Percentiles rank a stretch among this genome's conserved stretches.
Evolutionary conservation across 2,113 vertebrate species (phyloP).

Genomic region (Clinocottus analis): DNA sequence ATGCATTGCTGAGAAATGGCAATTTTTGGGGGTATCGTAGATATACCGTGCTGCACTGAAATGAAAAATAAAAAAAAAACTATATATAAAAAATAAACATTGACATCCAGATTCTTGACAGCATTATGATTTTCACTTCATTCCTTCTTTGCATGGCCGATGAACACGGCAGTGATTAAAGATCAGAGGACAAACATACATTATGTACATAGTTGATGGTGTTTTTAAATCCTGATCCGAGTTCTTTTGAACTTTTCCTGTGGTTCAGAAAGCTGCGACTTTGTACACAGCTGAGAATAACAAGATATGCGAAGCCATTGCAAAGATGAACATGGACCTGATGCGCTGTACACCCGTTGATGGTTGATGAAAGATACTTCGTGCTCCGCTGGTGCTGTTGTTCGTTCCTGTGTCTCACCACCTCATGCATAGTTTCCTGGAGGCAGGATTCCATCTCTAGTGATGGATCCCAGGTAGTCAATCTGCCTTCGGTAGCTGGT

Average conservation of each 20-base stretch:
- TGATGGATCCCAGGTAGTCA: conserved; percentile 38
- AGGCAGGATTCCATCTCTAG: conserved; percentile 48
- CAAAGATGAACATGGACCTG: conserved; percentile 1
- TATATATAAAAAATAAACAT: not conserved
- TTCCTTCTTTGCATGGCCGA: not conserved
- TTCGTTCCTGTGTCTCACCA: conserved; percentile 12
- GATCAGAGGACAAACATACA: conserved; percentile 1
- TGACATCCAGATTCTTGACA: not conserved
- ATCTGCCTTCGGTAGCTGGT: conserved; percentile 40
- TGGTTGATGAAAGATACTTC: not conserved
- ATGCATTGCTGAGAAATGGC: not conserved
- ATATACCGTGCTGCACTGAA: not conserved
- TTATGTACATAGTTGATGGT: not conserved
- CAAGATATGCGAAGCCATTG: not conserved
- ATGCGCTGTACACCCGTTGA: not conserved
- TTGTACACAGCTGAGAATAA: not conserved
- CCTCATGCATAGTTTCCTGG: conserved; percentile 46
- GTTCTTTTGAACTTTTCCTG: not conserved
- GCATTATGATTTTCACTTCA: not conserved
- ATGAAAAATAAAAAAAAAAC: not conserved
- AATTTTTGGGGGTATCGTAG: not conserved
- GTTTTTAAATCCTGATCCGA: conserved; percentile 7
- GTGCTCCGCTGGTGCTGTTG: not conserved
- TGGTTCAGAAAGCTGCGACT: not conserved
- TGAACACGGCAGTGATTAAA: not conserved